A percentile compares a stretch with the other conserved stretches of the same genome.
These are phyloP conservation scores for Burhinus bistriatus DNA, from an alignment of 2,113 vertebrate species.

Conservation along the genomic window DNA sequence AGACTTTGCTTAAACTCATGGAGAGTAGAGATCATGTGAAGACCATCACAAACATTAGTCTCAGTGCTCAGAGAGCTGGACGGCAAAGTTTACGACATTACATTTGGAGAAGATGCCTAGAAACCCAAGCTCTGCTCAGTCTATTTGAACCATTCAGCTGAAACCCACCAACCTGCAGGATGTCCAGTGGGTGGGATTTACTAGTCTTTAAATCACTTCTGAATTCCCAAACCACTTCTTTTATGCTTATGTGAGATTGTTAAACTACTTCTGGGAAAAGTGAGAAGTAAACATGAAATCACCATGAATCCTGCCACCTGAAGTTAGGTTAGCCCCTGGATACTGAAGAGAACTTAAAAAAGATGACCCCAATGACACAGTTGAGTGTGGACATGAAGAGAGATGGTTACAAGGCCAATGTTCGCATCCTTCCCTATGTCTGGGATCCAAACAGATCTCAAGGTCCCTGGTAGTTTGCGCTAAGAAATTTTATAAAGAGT, in stretches of 20 bases:
- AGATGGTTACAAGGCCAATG: not conserved
- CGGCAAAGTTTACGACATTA: not conserved
- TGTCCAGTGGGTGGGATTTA: not conserved
- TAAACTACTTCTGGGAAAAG: not conserved
- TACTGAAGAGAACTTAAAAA: not conserved
- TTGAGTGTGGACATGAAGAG: not conserved
- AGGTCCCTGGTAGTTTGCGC: not conserved
- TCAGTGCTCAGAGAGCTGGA: not conserved
- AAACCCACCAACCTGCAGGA: not conserved
- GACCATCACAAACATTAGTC: not conserved
- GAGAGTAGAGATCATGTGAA: not conserved
- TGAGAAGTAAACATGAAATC: not conserved
- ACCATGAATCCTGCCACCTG: not conserved
- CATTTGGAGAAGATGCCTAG: not conserved
- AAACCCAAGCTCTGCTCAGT: not conserved
- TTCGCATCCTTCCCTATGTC: not conserved
- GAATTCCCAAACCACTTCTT: not conserved
- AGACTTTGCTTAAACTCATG: not conserved
- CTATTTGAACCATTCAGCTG: not conserved
- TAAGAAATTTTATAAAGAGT: not conserved
- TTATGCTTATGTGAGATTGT: not conserved
- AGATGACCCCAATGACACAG: not conserved
- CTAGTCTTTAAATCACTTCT: not conserved
- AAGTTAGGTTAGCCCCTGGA: not conserved
- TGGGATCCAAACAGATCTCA: not conserved